These are phyloP conservation scores for Cryptomyrus ogoouensis DNA, from an alignment of 2,113 vertebrate species.

Conservation along the genomic window DNA sequence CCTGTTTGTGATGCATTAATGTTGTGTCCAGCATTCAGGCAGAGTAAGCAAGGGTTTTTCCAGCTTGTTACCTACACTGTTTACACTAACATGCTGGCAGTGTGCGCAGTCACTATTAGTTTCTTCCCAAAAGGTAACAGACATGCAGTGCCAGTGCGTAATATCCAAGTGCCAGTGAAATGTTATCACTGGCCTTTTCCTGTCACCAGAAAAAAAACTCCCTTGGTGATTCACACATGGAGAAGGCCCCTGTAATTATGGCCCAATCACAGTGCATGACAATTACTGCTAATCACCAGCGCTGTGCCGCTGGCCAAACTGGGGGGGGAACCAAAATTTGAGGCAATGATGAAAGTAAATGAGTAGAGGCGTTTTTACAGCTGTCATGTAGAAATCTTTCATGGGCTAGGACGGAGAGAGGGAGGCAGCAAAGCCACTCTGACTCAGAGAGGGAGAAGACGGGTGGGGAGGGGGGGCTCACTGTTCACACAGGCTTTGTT, in stretches of 20 bases:
- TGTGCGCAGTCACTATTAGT: not conserved
- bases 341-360: not conserved
- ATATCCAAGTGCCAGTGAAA: constrained; percentile 5
- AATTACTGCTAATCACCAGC: constrained; percentile 13
- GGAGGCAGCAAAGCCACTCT: too few species aligned
- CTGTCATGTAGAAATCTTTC: constrained; percentile 14
- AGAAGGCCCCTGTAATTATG: constrained; percentile 21
- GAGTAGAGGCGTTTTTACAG: not conserved
- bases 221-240: constrained; percentile 18
- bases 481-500: constrained; percentile 27
- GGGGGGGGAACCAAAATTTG: not conserved
- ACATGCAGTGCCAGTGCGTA: not conserved
- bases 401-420: not conserved
- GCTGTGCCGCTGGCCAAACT: not conserved
- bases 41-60: not conserved
- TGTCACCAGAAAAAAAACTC: constrained; percentile 5
- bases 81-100: constrained; percentile 5
- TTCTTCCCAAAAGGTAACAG: not conserved
- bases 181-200: constrained; percentile 23
- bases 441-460: not conserved
- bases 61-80: not conserved
- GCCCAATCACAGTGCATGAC: constrained; percentile 1
- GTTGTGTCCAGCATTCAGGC: not conserved
- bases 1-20: not conserved
- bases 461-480: not conserved